phyloP scores from a whole-genome alignment of 2,113 vertebrate genomes.

The Mixornis gularis region DNA sequence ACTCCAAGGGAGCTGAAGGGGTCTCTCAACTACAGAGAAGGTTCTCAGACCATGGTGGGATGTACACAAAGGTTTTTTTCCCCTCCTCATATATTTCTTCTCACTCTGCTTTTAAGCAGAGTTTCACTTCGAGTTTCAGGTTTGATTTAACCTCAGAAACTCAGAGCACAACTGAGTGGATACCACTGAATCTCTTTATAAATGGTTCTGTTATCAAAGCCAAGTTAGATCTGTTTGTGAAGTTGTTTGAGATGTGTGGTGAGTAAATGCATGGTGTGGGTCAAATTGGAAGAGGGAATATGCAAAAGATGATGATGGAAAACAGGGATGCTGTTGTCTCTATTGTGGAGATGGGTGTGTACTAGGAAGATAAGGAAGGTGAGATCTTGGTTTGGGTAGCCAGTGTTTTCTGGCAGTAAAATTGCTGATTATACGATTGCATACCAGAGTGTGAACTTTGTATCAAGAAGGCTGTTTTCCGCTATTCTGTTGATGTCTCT shows the following conservation, averaged over 20 bases:
- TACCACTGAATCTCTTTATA: conserved; percentile 2
- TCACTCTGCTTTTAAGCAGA: neutral
- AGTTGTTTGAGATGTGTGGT: neutral
- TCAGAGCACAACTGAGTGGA: neutral
- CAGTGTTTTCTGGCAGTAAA: neutral
- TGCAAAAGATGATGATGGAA: neutral
- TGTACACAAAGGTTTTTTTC: neutral
- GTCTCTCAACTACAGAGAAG: neutral
- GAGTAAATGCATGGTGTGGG: neutral
- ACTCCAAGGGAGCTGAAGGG: neutral
- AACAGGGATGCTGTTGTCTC: neutral
- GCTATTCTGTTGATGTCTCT: neutral
- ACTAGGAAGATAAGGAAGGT: neutral
- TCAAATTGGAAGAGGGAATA: neutral
- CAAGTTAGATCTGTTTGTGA: neutral
- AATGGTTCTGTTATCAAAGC: neutral
- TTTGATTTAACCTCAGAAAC: conserved; percentile 26
- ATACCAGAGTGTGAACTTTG: neutral
- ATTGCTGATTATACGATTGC: neutral
- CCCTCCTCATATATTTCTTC: neutral
- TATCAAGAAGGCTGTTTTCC: neutral
- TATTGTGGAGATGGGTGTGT: neutral
- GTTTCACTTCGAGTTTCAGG: conserved; percentile 18
- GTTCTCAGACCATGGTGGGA: neutral
- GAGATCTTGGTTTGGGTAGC: neutral